These are phyloP conservation scores for Myzus persicae DNA, from an alignment of 1,140 invertebrate species.

Conservation along the genomic window DNA sequence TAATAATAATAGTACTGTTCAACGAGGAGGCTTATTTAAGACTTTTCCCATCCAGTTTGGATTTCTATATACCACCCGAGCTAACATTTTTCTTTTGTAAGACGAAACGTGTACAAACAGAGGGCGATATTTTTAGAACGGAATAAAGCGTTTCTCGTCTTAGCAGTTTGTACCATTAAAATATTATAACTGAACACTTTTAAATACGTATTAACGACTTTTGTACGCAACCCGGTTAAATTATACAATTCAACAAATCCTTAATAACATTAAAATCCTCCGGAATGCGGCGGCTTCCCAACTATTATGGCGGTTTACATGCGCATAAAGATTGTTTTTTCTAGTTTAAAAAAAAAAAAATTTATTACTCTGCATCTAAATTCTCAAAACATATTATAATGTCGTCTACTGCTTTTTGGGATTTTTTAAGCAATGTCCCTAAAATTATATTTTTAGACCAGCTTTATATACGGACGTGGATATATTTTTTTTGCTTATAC, in stretches of 20 bases:
- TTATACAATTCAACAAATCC: constrained; percentile 17
- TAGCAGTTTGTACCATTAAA: background rate
- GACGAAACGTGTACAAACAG: background rate
- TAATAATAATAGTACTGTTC: background rate
- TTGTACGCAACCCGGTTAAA: constrained; percentile 10
- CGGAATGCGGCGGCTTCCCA: background rate
- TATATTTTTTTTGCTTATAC: background rate
- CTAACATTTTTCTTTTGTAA: background rate
- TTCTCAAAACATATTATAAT: background rate
- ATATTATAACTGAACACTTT: background rate
- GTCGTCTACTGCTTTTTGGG: background rate
- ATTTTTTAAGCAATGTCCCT: background rate
- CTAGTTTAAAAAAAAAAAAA: too few species aligned
- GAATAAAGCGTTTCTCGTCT: background rate
- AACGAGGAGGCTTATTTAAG: constrained; percentile 9
- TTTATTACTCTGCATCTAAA: background rate
- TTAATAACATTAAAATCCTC: constrained; percentile 10
- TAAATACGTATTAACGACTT: constrained; percentile 36
- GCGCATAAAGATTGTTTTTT: background rate
- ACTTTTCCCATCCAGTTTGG: background rate
- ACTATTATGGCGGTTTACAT: background rate
- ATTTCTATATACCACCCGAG: background rate
- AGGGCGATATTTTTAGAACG: constrained; percentile 20
- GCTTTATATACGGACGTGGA: background rate
- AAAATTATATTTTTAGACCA: background rate